Evolutionary conservation across 2,888 invertebrate species (phyloP).

Genomic region (Lissocephala sabroskyi): DNA sequence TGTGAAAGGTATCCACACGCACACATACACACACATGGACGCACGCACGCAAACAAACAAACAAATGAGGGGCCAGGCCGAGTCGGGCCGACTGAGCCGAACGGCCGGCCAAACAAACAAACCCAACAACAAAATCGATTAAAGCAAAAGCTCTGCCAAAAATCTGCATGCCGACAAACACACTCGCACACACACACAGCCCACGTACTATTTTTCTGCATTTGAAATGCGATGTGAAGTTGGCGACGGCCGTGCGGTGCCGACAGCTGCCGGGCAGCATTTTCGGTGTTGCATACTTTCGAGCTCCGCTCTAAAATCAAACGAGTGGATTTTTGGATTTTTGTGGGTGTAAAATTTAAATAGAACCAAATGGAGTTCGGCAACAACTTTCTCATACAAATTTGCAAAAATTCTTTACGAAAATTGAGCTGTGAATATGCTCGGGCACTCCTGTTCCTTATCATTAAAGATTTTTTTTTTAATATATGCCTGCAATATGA

Average conservation of each 20-base stretch:
- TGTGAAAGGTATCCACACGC: conserved; percentile 18
- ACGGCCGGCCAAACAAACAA: conserved; percentile 2
- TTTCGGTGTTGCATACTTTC: not conserved
- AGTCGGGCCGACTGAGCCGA: not conserved
- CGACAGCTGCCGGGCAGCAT: no score
- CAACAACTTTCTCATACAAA: no score
- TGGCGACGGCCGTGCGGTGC: no score
- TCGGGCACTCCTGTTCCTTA: no score
- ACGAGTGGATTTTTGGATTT: no score
- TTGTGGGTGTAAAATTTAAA: no score
- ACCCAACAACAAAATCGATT: conserved; percentile 23
- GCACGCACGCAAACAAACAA: conserved; percentile 4
- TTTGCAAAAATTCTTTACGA: no score
- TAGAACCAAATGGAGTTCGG: no score
- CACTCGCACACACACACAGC: conserved; percentile 6
- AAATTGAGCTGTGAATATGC: no score
- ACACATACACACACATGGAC: conserved; percentile 12
- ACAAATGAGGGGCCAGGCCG: conserved; percentile 1
- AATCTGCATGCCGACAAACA: conserved; percentile 6
- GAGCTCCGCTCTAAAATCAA: not conserved
- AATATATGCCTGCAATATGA: no score
- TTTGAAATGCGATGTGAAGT: no score
- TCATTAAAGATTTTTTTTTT: no score
- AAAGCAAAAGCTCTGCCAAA: conserved; percentile 15
- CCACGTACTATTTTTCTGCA: not conserved